phyloP scores from a whole-genome alignment of 2,888 invertebrate species.

The Lissonota sp. region DNA sequence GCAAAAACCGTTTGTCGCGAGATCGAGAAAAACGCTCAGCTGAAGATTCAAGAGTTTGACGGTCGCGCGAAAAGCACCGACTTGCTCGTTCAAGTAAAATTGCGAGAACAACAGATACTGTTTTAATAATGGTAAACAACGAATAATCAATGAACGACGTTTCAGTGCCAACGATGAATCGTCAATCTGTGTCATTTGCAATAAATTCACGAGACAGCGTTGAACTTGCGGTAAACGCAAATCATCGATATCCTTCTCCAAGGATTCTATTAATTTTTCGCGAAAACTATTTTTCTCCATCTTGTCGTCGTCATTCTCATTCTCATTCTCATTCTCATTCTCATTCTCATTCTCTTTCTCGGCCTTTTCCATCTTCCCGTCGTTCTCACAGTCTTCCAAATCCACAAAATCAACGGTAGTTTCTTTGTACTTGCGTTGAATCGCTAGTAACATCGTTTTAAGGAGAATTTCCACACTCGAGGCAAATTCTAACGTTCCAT shows the following conservation, averaged over 20 bases:
- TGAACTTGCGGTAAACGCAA: conserved; percentile 85
- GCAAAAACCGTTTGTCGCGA: conserved; percentile 95
- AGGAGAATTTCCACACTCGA: conserved; percentile 84
- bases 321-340: conserved; percentile 75
- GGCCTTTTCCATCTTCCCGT: conserved; percentile 82
- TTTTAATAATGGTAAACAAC: conserved; percentile 89
- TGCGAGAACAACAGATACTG: conserved; percentile 91
- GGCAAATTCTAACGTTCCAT: conserved; percentile 65
- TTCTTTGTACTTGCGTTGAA: conserved; percentile 87
- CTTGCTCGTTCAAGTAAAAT: conserved; percentile 91
- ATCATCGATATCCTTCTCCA: conserved; percentile 86
- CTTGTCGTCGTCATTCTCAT: conserved; percentile 85
- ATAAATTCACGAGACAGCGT: conserved; percentile 74
- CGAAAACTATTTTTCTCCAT: conserved; percentile 88
- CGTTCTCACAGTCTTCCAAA: conserved; percentile 80
- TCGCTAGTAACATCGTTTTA: conserved; percentile 85
- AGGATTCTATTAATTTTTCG: conserved; percentile 87
- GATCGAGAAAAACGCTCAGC: conserved; percentile 93
- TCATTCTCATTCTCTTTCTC: conserved; percentile 78
- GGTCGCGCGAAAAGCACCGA: conserved; percentile 91
- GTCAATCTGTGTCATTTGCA: conserved; percentile 70
- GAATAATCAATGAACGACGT: conserved; percentile 79
- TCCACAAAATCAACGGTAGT: conserved; percentile 76
- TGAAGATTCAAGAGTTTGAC: conserved; percentile 94
- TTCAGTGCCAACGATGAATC: conserved; percentile 37